Percentiles rank a stretch among this genome's conserved stretches.
These are phyloP conservation scores for Osmerus mordax DNA, from an alignment of 2,113 vertebrate genomes.

Conservation along the genomic window DNA sequence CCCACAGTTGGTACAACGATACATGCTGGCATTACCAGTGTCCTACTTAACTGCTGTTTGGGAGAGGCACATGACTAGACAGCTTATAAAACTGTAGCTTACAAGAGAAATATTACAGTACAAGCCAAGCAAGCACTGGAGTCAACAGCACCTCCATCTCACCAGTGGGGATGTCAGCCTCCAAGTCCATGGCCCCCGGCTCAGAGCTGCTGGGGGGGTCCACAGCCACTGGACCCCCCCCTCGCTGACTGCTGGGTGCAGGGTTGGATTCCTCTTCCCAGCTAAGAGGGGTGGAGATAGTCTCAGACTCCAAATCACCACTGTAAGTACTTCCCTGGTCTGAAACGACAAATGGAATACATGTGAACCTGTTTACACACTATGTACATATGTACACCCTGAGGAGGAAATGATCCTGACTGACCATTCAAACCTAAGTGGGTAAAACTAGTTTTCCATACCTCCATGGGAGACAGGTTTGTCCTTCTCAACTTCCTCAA, in stretches of 20 bases:
- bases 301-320: slow-evolving; percentile 79
- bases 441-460: slow-evolving; percentile 37
- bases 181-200: slow-evolving; percentile 79
- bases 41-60: too few relatives aligned
- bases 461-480: slow-evolving; percentile 77
- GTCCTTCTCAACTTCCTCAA: slow-evolving; percentile 72
- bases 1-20: too few relatives aligned
- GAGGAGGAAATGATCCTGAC: not conserved
- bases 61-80: too few relatives aligned
- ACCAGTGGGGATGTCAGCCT: slow-evolving; percentile 88
- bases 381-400: not conserved
- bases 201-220: slow-evolving; percentile 65
- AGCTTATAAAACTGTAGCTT: too few relatives aligned
- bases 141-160: slow-evolving; percentile 24
- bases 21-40: too few relatives aligned
- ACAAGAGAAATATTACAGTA: too few relatives aligned
- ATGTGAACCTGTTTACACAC: not conserved
- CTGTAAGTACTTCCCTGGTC: slow-evolving; percentile 82
- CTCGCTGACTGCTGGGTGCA: slow-evolving; percentile 64
- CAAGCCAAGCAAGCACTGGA: not conserved
- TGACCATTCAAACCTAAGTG: too few relatives aligned
- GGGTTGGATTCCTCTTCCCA: slow-evolving; percentile 70
- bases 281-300: slow-evolving; percentile 76
- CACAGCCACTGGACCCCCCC: slow-evolving; percentile 55
- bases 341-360: slow-evolving; percentile 33